A percentile compares a stretch with the other conserved stretches of the same genome.
These are phyloP conservation scores for Aporophyla nigra DNA, from an alignment of 2,888 invertebrate species.

Conservation along the genomic window DNA sequence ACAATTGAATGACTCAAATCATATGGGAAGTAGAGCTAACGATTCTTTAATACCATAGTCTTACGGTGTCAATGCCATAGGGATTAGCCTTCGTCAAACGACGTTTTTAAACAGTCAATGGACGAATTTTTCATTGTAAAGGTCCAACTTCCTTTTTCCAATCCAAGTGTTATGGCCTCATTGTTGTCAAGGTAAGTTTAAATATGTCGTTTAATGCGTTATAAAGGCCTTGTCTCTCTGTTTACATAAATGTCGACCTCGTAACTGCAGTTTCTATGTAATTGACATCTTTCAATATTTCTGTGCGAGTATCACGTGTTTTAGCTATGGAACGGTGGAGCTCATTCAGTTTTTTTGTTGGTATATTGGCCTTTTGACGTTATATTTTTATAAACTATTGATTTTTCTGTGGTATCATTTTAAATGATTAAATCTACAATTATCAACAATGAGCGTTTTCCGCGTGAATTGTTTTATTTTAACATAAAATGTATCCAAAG, in stretches of 20 bases:
- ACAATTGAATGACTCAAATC: slow-evolving; percentile 49
- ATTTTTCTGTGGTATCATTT: not conserved
- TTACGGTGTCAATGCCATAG: slow-evolving; percentile 59
- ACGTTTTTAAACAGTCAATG: slow-evolving; percentile 77
- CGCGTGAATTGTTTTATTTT: too few relatives aligned
- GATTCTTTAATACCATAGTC: slow-evolving; percentile 59
- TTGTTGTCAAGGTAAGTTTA: slow-evolving; percentile 85
- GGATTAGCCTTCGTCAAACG: slow-evolving; percentile 68
- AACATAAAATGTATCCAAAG: too few relatives aligned
- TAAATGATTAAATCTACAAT: not conserved
- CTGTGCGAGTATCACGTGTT: slow-evolving; percentile 21
- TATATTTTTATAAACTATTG: not conserved
- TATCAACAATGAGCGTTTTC: too few relatives aligned
- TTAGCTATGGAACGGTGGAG: not conserved
- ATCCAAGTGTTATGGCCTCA: slow-evolving; percentile 74
- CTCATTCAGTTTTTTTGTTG: not conserved
- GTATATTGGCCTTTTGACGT: not conserved
- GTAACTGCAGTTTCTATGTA: slow-evolving; percentile 74
- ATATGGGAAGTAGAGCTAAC: slow-evolving; percentile 55
- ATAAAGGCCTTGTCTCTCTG: slow-evolving; percentile 83
- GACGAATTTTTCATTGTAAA: slow-evolving; percentile 77
- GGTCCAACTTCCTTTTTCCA: slow-evolving; percentile 81
- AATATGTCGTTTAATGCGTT: slow-evolving; percentile 79
- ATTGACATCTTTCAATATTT: slow-evolving; percentile 69
- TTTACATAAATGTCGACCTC: slow-evolving; percentile 85